Percentiles rank a stretch among this genome's conserved stretches.
These are phyloP conservation scores for Microtus richardsoni DNA, from an alignment of 2,113 vertebrate species.

Conservation along the genomic window DNA sequence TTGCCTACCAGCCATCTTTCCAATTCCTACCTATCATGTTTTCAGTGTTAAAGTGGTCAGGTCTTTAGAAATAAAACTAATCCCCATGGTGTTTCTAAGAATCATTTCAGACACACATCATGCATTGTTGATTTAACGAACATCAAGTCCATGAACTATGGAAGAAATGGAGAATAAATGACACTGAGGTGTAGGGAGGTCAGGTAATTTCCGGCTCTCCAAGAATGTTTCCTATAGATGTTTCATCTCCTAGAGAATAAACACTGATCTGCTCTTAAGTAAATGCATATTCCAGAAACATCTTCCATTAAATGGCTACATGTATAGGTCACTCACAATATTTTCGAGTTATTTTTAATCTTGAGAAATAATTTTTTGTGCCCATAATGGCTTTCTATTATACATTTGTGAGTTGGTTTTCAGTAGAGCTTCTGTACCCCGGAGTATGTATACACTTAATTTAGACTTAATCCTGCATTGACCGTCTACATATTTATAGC, in stretches of 20 bases:
- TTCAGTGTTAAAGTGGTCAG: constrained; percentile 5
- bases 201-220: neutral
- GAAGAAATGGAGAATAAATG: neutral
- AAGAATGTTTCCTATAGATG: neutral
- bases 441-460: neutral
- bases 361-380: neutral
- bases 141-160: neutral
- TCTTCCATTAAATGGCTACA: neutral
- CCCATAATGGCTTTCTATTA: neutral
- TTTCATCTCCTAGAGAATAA: neutral
- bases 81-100: neutral
- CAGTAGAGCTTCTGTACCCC: neutral
- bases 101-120: neutral
- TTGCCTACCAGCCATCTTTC: neutral
- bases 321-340: neutral
- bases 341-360: neutral
- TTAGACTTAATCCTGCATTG: neutral
- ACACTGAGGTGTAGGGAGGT: neutral
- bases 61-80: neutral
- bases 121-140: neutral
- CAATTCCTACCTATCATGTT: neutral
- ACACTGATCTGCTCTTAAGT: neutral
- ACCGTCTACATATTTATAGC: neutral
- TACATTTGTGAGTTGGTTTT: neutral
- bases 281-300: neutral